phyloP scores from a whole-genome alignment of 2,888 invertebrate species.

The Loripinus fragilis region DNA sequence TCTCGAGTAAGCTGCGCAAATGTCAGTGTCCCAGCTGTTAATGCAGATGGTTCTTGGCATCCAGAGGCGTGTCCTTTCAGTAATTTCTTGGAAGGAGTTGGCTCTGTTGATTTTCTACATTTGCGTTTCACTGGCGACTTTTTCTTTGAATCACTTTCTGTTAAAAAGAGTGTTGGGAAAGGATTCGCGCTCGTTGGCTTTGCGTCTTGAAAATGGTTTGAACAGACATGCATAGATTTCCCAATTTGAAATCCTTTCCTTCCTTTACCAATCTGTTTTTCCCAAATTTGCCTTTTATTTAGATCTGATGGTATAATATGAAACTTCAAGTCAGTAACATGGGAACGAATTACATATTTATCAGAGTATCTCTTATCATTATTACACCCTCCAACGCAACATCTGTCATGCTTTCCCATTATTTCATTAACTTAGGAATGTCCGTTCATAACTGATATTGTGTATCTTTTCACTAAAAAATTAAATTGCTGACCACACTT shows the following conservation, averaged over 20 bases:
- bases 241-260: not conserved
- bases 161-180: constrained; percentile 8
- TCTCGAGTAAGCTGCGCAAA: constrained; percentile 5
- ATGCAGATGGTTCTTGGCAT: not conserved
- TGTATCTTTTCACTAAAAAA: too few species aligned
- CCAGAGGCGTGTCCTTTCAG: not conserved
- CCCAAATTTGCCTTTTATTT: not conserved
- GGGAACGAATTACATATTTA: not conserved
- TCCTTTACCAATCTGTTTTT: not conserved
- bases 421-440: too few species aligned
- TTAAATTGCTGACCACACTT: too few species aligned
- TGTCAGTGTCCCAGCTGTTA: not conserved
- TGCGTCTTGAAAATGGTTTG: constrained; percentile 28
- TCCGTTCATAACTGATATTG: too few species aligned
- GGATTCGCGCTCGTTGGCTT: constrained; percentile 14
- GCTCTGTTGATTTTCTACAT: not conserved
- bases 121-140: not conserved
- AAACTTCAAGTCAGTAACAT: not conserved
- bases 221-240: not conserved
- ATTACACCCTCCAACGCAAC: too few species aligned
- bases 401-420: too few species aligned
- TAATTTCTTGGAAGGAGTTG: not conserved
- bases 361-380: not conserved
- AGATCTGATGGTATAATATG: not conserved
- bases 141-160: not conserved